Conservation (phyloP, 2,113 vertebrate genomes). For the Taxidea taxus region DNA sequence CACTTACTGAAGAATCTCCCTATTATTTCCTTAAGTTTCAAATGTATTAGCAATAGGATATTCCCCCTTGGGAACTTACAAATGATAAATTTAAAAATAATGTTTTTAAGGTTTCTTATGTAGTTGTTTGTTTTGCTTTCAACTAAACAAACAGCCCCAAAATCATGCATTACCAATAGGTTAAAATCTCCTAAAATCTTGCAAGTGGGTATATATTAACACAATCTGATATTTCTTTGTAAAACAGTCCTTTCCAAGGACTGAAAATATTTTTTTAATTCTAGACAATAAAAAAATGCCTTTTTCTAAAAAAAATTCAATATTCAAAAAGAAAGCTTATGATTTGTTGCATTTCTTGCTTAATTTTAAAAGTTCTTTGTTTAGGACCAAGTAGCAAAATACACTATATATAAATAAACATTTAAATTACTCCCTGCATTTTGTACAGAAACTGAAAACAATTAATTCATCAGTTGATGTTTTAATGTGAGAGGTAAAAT, state of each 20-base stretch:
- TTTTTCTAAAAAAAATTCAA: background rate
- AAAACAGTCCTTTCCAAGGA: background rate
- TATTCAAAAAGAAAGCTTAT: background rate
- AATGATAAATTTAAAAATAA: background rate
- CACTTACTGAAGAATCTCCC: background rate
- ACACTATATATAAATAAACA: background rate
- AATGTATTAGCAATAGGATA: background rate
- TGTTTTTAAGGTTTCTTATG: background rate
- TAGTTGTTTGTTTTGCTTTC: background rate
- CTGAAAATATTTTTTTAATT: background rate
- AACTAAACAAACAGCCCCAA: background rate
- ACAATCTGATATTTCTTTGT: background rate
- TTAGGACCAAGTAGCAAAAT: background rate
- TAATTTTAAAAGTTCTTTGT: background rate
- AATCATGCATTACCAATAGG: background rate
- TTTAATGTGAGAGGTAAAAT: background rate
- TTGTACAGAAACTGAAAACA: conserved; percentile 21
- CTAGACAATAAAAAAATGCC: background rate
- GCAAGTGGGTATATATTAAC: background rate
- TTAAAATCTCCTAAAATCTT: background rate
- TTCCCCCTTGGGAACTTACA: background rate
- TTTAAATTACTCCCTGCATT: background rate
- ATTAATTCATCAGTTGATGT: background rate
- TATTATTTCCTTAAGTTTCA: background rate
- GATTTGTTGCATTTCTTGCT: background rate